Base-by-base conservation (phyloP, 2,113 vertebrate genomes). In the Syrrhaptes paradoxus region DNA sequence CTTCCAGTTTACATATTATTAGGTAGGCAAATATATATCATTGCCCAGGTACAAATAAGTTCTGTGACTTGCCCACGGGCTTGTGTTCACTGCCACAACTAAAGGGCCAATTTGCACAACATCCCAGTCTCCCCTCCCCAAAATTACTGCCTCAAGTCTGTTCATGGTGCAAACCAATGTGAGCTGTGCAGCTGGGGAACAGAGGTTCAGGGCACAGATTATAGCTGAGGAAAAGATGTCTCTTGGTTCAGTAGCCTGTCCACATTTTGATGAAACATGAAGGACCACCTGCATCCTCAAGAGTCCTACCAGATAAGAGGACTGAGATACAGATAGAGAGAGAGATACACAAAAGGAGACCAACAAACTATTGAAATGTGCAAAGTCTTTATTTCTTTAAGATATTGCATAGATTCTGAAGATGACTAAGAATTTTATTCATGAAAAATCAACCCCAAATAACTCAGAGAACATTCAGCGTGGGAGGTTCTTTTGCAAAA, bases 391-490 rank as follows among this genome's bases (percentile, higher is more conserved):
- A 70, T 80, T 82, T 83, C 79, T 91, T 91, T 89, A 94, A 94
- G 90, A 54, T 80, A 88, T 48, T 36, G n/a, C 93, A 96, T 67
- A 90, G 79, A 88, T 92, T 90, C 57, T 94, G 68, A 68, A 92
- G 88, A 91, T 96, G 92, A 97, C 96, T 96, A 97, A 96, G 96
- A 96, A 68, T 94, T 96, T 96, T 96, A 96, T 95, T 96, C 90
- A 96, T 95, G 93, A 97, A 96, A 96, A 95, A 87, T 75, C 92
- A 95, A 89, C 93, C 90, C 77, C 96, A 96, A 97, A 92, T 94
- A 96, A 93, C 93, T 96, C 88, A 87, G 90, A 87, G 95, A 96
- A 96, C 93, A 96, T 94, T 93, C 86, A 84, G 92, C 20, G 86
- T 95, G 83, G 90, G 88, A 95, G 88, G 95, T 94, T 96, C 95